Conservation (phyloP, 64 coral and sea anemone species). For the Hydrozoanthus tunicans region DNA sequence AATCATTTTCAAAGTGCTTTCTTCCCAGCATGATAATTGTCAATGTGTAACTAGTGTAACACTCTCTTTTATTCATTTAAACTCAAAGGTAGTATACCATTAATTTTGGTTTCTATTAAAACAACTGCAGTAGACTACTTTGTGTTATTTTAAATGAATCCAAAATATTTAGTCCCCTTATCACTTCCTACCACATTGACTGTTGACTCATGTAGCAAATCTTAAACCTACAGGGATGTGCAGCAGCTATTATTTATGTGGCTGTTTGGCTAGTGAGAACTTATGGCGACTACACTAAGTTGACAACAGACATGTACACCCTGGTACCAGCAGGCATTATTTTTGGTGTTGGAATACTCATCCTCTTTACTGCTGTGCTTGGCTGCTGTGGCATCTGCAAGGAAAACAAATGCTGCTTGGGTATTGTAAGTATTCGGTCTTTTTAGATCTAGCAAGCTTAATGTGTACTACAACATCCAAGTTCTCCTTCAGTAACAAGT, state of each 20-base stretch:
- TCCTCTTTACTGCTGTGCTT: conserved; percentile 63
- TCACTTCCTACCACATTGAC: neutral
- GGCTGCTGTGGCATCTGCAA: conserved; percentile 90
- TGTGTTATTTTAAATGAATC: no score
- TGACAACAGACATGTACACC: conserved; percentile 82
- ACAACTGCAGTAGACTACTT: no score
- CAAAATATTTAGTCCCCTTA: neutral
- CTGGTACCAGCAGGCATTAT: conserved; percentile 78
- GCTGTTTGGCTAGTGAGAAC: conserved; percentile 79
- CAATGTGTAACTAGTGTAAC: no score
- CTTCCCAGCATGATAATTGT: no score
- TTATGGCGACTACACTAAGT: conserved; percentile 68
- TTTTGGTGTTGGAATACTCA: conserved; percentile 61
- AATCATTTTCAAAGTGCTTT: no score
- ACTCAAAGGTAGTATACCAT: no score
- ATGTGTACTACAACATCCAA: no score
- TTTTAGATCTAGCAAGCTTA: no score
- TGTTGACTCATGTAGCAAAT: conserved; percentile 4
- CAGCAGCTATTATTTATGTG: conserved; percentile 68
- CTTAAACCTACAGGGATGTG: conserved; percentile 55
- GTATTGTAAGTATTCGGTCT: conserved; percentile 56
- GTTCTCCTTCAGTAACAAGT: no score
- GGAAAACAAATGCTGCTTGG: conserved; percentile 76
- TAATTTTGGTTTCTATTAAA: no score
- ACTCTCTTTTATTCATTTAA: no score